These are phyloP conservation scores for Willisornis vidua DNA, from an alignment of 2,113 vertebrate species.

Conservation along the genomic window DNA sequence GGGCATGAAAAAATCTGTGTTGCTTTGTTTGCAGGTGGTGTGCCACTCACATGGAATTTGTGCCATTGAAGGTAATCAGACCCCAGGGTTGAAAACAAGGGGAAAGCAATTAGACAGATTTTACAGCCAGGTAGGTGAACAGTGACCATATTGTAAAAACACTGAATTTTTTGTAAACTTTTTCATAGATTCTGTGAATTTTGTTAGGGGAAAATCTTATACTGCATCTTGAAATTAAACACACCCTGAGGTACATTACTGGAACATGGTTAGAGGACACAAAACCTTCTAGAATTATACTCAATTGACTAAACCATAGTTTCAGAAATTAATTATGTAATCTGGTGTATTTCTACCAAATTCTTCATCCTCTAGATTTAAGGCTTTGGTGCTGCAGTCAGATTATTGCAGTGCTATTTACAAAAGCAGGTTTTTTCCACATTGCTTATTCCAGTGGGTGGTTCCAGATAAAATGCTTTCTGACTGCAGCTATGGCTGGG, in stretches of 20 bases:
- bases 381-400: not conserved
- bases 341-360: not conserved
- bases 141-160: not conserved
- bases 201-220: not conserved
- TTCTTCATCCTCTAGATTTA: not conserved
- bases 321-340: not conserved
- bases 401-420: not conserved
- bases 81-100: not conserved
- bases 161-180: not conserved
- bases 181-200: not conserved
- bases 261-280: not conserved
- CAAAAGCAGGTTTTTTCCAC: not conserved
- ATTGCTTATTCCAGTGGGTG: not conserved
- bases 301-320: not conserved
- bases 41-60: not conserved
- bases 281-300: not conserved
- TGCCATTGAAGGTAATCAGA: not conserved
- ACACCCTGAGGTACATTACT: not conserved
- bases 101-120: not conserved
- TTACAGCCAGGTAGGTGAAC: not conserved
- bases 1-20: conserved; percentile 13
- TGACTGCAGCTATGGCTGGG: not conserved
- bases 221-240: not conserved
- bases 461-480: not conserved
- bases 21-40: not conserved